Conservation (phyloP, 2,888 invertebrate species). For the Opisthograptis luteolata region DNA sequence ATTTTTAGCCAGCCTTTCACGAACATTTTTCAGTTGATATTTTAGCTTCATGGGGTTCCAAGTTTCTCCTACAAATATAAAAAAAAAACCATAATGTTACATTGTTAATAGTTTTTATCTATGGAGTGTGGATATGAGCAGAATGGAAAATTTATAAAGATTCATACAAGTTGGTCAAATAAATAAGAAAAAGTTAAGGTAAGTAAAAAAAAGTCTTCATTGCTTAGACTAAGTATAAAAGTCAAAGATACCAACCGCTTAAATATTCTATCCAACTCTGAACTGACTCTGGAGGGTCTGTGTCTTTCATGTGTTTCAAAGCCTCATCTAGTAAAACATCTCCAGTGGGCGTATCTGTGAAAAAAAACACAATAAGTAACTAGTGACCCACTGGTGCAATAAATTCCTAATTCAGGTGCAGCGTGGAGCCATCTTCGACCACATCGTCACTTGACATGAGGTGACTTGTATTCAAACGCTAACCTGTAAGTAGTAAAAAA, state of each 20-base stretch:
- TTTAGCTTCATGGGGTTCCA: conserved; percentile 99
- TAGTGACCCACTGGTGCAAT: no score
- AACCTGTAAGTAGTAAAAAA: no score
- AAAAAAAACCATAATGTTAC: not conserved
- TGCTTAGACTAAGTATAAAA: no score
- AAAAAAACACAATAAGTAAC: conserved; percentile 7
- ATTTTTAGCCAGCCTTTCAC: conserved; percentile 99
- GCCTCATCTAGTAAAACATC: conserved; percentile 98
- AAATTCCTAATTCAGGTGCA: no score
- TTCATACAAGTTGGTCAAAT: no score
- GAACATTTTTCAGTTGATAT: conserved; percentile 99
- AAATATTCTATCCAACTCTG: conserved; percentile 99
- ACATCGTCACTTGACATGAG: no score
- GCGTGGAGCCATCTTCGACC: no score
- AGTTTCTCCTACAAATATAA: conserved; percentile 92
- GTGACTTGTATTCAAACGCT: no score
- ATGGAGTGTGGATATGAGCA: no score
- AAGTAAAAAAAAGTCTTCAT: not conserved
- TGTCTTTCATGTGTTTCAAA: conserved; percentile 98
- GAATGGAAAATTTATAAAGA: no score
- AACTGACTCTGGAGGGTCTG: conserved; percentile 98
- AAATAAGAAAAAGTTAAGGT: not conserved
- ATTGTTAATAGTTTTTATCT: no score
- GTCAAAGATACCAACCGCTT: conserved; percentile 88
- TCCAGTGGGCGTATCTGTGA: conserved; percentile 97